Conservation (phyloP, 2,888 invertebrate species). For the Kryphioiulus occultus region DNA sequence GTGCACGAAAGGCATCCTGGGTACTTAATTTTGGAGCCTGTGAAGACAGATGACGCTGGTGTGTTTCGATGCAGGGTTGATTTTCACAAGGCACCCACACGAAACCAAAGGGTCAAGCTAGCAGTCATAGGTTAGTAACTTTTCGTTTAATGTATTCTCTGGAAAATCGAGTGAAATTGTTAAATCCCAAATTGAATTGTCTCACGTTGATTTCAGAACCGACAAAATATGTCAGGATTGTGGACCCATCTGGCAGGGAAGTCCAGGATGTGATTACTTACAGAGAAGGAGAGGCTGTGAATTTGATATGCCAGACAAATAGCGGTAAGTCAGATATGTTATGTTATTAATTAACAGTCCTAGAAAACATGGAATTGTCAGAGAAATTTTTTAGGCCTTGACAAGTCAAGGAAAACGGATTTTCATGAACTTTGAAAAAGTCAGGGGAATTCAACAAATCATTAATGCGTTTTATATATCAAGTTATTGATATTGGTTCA, state of each 20-base stretch:
- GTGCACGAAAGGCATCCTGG: conserved; percentile 3
- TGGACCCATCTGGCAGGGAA: conserved; percentile 50
- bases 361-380: too few species aligned
- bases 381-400: too few species aligned
- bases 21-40: conserved; percentile 80
- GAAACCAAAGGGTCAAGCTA: conserved; percentile 87
- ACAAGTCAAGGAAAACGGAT: too few species aligned
- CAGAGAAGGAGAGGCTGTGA: conserved; percentile 80
- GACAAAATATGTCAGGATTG: conserved; percentile 47
- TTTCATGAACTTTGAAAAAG: too few species aligned
- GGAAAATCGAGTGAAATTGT: too few species aligned
- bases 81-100: conserved; percentile 87
- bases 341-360: not conserved
- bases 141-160: too few species aligned
- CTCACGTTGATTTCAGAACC: conserved; percentile 42
- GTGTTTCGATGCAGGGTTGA: conserved; percentile 89
- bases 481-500: too few species aligned
- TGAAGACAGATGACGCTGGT: conserved; percentile 86
- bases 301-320: conserved; percentile 82
- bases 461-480: too few species aligned
- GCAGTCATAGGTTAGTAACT: conserved; percentile 81
- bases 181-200: not conserved
- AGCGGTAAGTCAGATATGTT: conserved; percentile 73
- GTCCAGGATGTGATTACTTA: conserved; percentile 41
- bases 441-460: too few species aligned